These are phyloP conservation scores for Salmo trutta DNA, from an alignment of 2,797 vertebrate genomes.

Conservation along the genomic window DNA sequence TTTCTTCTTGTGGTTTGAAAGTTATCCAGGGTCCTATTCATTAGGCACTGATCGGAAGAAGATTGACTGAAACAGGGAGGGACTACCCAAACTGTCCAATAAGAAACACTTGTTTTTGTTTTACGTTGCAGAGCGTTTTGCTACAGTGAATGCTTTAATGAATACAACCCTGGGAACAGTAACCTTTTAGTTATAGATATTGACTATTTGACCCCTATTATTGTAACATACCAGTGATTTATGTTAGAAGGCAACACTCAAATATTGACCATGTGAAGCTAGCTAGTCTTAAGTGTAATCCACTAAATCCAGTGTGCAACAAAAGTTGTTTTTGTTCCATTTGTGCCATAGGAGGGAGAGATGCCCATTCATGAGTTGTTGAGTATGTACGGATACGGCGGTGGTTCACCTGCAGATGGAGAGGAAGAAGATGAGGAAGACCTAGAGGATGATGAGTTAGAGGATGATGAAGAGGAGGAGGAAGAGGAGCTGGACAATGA, in stretches of 20 bases:
- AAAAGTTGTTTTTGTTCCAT: background rate
- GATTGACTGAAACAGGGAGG: too few species aligned
- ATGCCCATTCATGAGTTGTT: constrained; percentile 98
- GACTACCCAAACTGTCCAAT: too few species aligned
- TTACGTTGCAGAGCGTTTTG: too few species aligned
- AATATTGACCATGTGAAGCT: too few species aligned
- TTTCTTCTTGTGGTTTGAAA: background rate
- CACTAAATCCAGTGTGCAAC: too few species aligned
- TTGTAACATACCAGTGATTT: background rate
- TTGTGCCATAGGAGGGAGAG: constrained; percentile 84
- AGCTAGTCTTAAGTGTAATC: background rate
- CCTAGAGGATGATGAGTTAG: constrained; percentile 77
- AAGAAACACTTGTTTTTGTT: too few species aligned
- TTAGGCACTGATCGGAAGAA: background rate
- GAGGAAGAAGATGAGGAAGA: constrained; percentile 88
- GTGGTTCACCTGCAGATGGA: constrained; percentile 86
- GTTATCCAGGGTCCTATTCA: background rate
- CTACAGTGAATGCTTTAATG: background rate
- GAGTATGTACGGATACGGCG: constrained; percentile 92
- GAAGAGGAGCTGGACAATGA: constrained; percentile 71
- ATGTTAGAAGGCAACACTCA: background rate
- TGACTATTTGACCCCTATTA: background rate
- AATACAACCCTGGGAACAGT: background rate
- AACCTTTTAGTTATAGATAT: background rate
- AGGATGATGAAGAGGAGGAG: constrained; percentile 84